Conservation (phyloP, 2,888 invertebrate species). For the Macaria liturata region DNA sequence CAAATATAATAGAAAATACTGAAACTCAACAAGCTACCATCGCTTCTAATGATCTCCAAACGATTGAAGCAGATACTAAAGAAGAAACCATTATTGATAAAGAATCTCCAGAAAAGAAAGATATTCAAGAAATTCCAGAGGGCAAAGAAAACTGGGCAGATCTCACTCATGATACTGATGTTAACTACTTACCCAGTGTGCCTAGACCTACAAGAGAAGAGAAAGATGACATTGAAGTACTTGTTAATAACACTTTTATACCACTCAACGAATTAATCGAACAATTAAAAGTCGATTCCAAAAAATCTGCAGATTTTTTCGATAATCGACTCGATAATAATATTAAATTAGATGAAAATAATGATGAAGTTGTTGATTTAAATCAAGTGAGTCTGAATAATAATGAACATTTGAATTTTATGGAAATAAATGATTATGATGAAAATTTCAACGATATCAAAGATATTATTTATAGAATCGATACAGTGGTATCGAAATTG, state of each 20-base stretch:
- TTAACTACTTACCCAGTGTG: conserved; percentile 57
- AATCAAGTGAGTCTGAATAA: conserved; percentile 15
- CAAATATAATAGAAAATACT: not conserved
- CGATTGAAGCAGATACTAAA: too few relatives aligned
- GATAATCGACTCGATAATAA: conserved; percentile 4
- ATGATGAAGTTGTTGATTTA: conserved; percentile 3
- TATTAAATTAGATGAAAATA: conserved; percentile 13
- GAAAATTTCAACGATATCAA: conserved; percentile 11
- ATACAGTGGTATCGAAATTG: conserved; percentile 2
- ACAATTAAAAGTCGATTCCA: not conserved
- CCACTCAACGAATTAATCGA: conserved; percentile 45
- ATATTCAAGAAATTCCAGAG: conserved; percentile 24
- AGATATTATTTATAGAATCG: conserved; percentile 9
- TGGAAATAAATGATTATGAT: conserved; percentile 6
- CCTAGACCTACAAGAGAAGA: conserved; percentile 51
- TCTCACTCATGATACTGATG: conserved; percentile 66
- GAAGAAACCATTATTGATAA: too few relatives aligned
- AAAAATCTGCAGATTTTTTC: conserved; percentile 16
- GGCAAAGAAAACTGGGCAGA: conserved; percentile 53
- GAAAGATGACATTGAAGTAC: conserved; percentile 55
- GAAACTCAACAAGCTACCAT: too few relatives aligned
- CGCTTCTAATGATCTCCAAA: too few relatives aligned
- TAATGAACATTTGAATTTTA: conserved; percentile 4
- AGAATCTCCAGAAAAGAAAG: too few relatives aligned
- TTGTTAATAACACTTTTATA: conserved; percentile 49